Evolutionary conservation across 2,888 invertebrate genomes (phyloP).

Genomic region (Desoria tigrina): DNA sequence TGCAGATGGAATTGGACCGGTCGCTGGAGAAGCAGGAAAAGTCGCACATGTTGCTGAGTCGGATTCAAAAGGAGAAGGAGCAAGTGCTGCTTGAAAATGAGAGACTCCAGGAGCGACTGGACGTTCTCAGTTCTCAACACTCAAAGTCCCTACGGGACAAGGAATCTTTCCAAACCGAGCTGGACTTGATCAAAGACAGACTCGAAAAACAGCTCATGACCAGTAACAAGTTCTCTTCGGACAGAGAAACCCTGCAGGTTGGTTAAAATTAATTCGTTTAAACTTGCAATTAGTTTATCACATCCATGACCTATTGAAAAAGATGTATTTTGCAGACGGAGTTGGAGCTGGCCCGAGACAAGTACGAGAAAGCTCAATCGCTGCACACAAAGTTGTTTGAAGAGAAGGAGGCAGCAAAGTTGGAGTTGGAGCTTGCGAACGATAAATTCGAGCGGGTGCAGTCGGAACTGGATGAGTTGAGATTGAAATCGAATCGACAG

Average conservation of each 20-base stretch:
- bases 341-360: slow-evolving; percentile 82
- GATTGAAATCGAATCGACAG: too few species aligned
- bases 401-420: slow-evolving; percentile 82
- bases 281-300: neutral
- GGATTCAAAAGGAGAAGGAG: slow-evolving; percentile 87
- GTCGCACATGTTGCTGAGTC: slow-evolving; percentile 68
- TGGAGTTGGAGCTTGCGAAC: slow-evolving; percentile 62
- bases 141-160: slow-evolving; percentile 80
- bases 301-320: neutral
- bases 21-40: slow-evolving; percentile 71
- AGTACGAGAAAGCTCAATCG: slow-evolving; percentile 82
- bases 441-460: slow-evolving; percentile 66
- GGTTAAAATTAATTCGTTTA: neutral
- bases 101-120: slow-evolving; percentile 77
- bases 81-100: slow-evolving; percentile 80
- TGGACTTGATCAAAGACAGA: slow-evolving; percentile 81
- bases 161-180: slow-evolving; percentile 79
- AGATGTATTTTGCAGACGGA: too few species aligned
- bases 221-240: slow-evolving; percentile 20
- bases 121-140: slow-evolving; percentile 77
- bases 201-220: slow-evolving; percentile 66
- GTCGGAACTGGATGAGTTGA: slow-evolving; percentile 84
- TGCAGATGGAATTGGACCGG: slow-evolving; percentile 80
- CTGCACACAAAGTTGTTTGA: slow-evolving; percentile 80
- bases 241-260: slow-evolving; percentile 33